Base-by-base conservation (phyloP, 2,113 vertebrate genomes). In the Uropsilus gracilis region DNA sequence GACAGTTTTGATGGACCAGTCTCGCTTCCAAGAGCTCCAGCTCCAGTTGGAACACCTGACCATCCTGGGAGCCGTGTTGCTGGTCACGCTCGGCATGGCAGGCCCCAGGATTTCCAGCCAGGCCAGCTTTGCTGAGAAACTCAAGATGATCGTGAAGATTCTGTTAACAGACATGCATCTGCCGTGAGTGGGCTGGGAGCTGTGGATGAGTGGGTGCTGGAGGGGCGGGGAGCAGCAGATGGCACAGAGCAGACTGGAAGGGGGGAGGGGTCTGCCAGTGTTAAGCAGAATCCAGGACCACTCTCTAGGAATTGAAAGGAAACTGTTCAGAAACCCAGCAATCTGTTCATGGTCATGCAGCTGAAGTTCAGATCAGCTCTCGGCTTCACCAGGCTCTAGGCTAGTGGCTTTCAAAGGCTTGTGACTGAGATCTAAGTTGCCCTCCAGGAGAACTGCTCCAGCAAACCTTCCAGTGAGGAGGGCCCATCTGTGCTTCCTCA, bases 1-100 rank as follows among this genome's bases (percentile, higher is more conserved):
- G 99, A 99, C 99, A 0, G 88, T 99, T 89, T 86, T 99, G 73
- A 99, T 99, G 99, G 99, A 99, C 97, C 99, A 99, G 96, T 93
- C 96, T 2, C 99, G 99, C 46, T 99, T 99, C 91, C 98, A 99
- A 97, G 99, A 99, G 96, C 98, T 99, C 86, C 99, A 99, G 97
- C 96, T 98, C 86, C 98, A 99, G 96, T 95, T 98, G 66, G 98
- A 99, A 80, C 98, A 98, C 17, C 97, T 99, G 13, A 98, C 98
- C 0, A 0, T 99, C 89, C 96, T 98, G 8, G 99, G 99, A 26
- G 98, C 99, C 0, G 96, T 99, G 92, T 97, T 99, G 26, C 98
- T 99, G 91, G 98, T 99, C 12, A 98, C 99, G 0, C 99, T 99
- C 98, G 99, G 98, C 12, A 98, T 98, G 4, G 98, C 98, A 0